Evolutionary conservation across 2,113 vertebrate species (phyloP).

Genomic region (Triplophysa siluroides): DNA sequence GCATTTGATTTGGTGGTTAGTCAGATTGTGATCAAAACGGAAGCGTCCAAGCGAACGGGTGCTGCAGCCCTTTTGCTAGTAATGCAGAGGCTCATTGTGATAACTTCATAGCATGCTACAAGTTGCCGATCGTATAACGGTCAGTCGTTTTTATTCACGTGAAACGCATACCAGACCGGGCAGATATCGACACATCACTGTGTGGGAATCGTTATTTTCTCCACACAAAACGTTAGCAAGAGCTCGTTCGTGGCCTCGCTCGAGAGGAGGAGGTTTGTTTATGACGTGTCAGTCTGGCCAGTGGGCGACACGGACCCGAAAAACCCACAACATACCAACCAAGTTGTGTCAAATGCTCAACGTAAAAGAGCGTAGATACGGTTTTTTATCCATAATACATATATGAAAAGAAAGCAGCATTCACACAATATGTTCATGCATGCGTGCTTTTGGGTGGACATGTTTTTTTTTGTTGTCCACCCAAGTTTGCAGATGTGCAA

Average conservation of each 20-base stretch:
- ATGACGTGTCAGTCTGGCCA: constrained; percentile 40
- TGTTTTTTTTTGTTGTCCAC: not conserved
- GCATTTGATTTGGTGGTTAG: not conserved
- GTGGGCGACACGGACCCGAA: constrained; percentile 32
- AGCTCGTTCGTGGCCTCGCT: constrained; percentile 29
- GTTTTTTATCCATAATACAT: no score
- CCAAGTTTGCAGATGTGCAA: constrained; percentile 9
- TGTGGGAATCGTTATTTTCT: not conserved
- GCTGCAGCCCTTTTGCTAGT: not conserved
- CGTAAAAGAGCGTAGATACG: no score
- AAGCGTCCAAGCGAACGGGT: constrained; percentile 27
- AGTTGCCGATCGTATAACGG: not conserved
- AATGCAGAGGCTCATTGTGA: not conserved
- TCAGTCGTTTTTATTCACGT: not conserved
- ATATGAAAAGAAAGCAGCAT: not conserved
- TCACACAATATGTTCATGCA: not conserved
- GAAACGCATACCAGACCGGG: not conserved
- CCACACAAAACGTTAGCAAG: not conserved
- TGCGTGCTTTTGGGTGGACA: not conserved
- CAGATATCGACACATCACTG: not conserved
- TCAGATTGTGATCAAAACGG: constrained; percentile 34
- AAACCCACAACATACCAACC: not conserved
- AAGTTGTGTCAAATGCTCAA: not conserved
- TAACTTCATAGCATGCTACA: constrained; percentile 31
- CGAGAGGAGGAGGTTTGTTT: constrained; percentile 36